These are phyloP conservation scores for Clarias laeviceps DNA, from an alignment of 2,797 vertebrate genomes.

Conservation along the genomic window DNA sequence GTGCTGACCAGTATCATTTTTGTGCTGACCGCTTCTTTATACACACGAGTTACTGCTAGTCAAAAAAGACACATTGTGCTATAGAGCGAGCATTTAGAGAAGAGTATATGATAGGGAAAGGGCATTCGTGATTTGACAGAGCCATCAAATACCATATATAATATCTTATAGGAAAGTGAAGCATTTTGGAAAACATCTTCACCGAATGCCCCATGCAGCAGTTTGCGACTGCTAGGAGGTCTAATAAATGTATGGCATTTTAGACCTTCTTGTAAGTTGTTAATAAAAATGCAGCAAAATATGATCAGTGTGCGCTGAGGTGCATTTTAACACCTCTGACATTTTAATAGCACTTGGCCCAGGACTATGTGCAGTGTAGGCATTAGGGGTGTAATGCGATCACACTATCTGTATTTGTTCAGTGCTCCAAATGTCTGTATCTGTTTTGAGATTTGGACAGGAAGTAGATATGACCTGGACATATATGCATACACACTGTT, in stretches of 20 bases:
- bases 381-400: background rate
- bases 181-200: background rate
- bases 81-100: background rate
- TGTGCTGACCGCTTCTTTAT: conserved; percentile 20
- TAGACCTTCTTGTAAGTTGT: conserved; percentile 8
- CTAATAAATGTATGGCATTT: background rate
- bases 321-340: background rate
- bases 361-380: background rate
- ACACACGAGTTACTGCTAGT: conserved; percentile 15
- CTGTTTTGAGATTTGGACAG: background rate
- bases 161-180: background rate
- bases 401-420: background rate
- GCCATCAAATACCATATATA: background rate
- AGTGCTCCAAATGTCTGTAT: background rate
- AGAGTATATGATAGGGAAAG: background rate
- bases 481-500: too few species aligned
- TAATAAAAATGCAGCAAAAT: background rate
- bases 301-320: background rate
- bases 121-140: background rate
- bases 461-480: too few species aligned
- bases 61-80: conserved; percentile 20
- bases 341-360: conserved; percentile 8
- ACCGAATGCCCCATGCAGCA: background rate
- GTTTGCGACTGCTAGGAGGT: background rate
- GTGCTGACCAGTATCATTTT: conserved; percentile 52